Evolutionary conservation across 1,140 invertebrate genomes (phyloP).

Genomic region (Periplaneta americana): DNA sequence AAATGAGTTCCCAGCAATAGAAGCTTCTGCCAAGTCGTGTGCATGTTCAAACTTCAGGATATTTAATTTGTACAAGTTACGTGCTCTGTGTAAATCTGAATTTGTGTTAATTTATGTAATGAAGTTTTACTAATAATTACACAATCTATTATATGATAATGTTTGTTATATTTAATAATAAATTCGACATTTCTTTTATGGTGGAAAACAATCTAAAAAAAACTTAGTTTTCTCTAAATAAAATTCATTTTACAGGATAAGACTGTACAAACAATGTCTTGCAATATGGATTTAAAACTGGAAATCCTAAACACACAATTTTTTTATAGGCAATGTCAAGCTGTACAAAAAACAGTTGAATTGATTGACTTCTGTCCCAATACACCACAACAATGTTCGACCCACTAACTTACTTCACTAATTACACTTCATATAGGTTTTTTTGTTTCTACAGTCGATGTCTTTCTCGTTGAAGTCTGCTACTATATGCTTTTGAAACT

Average conservation of each 20-base stretch:
- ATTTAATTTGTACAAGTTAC: not conserved
- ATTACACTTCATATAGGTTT: not conserved
- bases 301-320: not conserved
- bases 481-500: constrained; percentile 78
- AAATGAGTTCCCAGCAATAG: not conserved
- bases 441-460: constrained; percentile 32
- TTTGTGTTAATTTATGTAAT: not conserved
- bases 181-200: too few relatives aligned
- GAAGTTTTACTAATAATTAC: not conserved
- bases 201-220: too few relatives aligned
- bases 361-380: not conserved
- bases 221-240: not conserved
- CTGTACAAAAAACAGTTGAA: not conserved
- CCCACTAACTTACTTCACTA: not conserved
- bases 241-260: not conserved
- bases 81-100: not conserved
- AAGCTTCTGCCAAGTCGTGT: not conserved
- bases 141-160: not conserved
- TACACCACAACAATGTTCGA: not conserved
- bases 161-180: not conserved
- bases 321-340: not conserved
- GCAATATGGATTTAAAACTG: not conserved
- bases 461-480: constrained; percentile 71
- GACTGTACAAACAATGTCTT: not conserved
- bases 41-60: not conserved